A percentile compares a stretch with the other conserved stretches of the same genome.
phyloP scores from a whole-genome alignment of 2,113 vertebrate species.

The Eudyptes chrysolophus region DNA sequence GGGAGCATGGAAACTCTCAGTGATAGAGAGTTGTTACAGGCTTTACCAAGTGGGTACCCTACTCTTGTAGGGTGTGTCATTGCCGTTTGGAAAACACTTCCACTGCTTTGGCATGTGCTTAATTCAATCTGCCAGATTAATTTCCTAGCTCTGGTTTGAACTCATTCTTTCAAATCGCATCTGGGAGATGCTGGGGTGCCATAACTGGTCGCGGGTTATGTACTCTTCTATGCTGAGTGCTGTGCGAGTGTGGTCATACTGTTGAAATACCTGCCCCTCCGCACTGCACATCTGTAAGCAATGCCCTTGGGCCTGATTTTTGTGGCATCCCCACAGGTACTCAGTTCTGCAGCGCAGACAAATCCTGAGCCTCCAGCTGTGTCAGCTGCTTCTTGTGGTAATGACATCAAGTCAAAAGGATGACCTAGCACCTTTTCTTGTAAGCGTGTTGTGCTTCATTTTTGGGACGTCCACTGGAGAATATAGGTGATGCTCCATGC shows the following conservation, averaged over 20 bases:
- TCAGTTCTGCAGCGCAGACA: neutral
- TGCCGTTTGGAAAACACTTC: neutral
- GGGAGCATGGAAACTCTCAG: neutral
- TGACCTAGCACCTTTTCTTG: neutral
- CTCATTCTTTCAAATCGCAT: neutral
- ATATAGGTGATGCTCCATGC: neutral
- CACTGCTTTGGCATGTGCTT: neutral
- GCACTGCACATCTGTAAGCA: fast-evolving
- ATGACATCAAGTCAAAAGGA: neutral
- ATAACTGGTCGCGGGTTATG: fast-evolving
- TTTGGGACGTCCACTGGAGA: neutral
- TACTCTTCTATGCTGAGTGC: neutral
- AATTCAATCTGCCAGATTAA: neutral
- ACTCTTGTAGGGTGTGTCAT: neutral
- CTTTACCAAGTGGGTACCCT: too few species aligned
- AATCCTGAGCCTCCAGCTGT: neutral
- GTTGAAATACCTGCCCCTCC: neutral
- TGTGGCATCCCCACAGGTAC: neutral
- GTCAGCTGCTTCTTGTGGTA: neutral
- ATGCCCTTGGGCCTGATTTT: neutral
- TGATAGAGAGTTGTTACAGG: neutral
- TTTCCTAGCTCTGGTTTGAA: neutral
- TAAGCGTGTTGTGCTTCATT: neutral
- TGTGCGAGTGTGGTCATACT: neutral
- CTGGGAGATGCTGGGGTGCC: neutral